These are phyloP conservation scores for Argentina silus DNA, from an alignment of 2,797 vertebrate genomes.

Conservation along the genomic window DNA sequence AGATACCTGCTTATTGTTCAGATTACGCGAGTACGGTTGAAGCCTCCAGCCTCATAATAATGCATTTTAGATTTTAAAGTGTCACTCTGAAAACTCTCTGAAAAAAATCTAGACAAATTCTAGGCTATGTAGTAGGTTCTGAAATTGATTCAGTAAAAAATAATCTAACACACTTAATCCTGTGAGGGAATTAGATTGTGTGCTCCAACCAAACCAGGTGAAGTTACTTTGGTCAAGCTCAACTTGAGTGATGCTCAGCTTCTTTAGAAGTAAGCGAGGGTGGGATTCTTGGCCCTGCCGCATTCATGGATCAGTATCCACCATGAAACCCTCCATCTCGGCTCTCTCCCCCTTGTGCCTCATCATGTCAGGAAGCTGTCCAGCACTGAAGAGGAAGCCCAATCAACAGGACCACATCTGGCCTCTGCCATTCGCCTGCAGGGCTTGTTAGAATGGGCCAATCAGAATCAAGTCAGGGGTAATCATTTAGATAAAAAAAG, in stretches of 20 bases:
- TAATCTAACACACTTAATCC: too few relatives aligned
- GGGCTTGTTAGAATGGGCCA: constrained; percentile 8
- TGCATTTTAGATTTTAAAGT: too few relatives aligned
- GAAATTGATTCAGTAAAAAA: too few relatives aligned
- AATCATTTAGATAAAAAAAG: constrained; percentile 10
- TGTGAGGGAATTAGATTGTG: not conserved
- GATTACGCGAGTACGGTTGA: not conserved
- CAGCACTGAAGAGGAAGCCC: not conserved
- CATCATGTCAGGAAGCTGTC: not conserved
- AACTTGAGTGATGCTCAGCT: not conserved
- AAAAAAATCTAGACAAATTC: not conserved
- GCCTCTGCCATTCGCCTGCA: not conserved
- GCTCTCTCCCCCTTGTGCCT: not conserved
- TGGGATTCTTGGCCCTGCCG: not conserved
- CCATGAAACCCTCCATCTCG: not conserved
- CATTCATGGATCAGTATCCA: not conserved
- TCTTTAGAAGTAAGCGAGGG: not conserved
- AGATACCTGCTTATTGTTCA: not conserved
- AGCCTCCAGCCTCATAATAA: not conserved
- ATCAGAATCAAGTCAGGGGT: constrained; percentile 14
- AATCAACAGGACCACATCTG: constrained; percentile 12
- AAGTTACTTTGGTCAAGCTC: not conserved
- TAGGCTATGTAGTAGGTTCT: too few relatives aligned
- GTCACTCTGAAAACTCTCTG: too few relatives aligned
- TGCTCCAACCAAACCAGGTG: not conserved